Base-by-base conservation (phyloP, 2,797 vertebrate species). In the Smutsia temminckii region DNA sequence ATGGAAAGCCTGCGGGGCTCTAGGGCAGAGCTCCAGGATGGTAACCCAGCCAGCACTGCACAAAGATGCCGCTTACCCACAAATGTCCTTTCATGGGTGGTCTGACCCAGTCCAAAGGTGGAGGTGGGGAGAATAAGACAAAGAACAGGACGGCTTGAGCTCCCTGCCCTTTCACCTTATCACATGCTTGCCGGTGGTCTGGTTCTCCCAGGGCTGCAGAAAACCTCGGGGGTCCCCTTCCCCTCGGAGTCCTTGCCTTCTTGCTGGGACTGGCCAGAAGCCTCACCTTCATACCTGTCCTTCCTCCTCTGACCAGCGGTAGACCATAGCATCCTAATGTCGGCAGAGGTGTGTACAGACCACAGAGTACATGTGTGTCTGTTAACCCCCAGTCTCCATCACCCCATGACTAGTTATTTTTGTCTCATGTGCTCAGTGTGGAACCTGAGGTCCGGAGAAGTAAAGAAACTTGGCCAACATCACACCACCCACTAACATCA, bases 101-200 rank as follows among this genome's bases (percentile, higher is more conserved):
- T 85, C 94, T 49, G 27, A 84, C 42, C 27, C 20, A 18, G 87
- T 42, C 46, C 25, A 16, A 34, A 81, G 61, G 86, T 71, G 29
- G 91, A 96, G 51, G 59, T 69, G 16, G 66, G 91, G 34, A 61
- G 84, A 89, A 27, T 53, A 89, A 94, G 84, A 84, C 57, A 87
- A 93, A 96, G 61, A 25, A 87, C 77, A 88, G 57, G 57, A 61
- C 34, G 91, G 63, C 69, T 23, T 3, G 32, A 55, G 40, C 37
- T 34, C 72, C 14, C 32, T 95, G 94, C 95, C 71, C 94, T 95
- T 95, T 94, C 80, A 87, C 86, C 83, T 95, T 80, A 40, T 55
- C 46, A 84, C 6, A 12, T 49, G 40, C 20, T 63, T 75, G 69
- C 74, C 25, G 79, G 96, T 78, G 93, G 89, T 88, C 96, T 93